Conservation (phyloP, 2,888 invertebrate species). For the Mystacides longicornis region DNA sequence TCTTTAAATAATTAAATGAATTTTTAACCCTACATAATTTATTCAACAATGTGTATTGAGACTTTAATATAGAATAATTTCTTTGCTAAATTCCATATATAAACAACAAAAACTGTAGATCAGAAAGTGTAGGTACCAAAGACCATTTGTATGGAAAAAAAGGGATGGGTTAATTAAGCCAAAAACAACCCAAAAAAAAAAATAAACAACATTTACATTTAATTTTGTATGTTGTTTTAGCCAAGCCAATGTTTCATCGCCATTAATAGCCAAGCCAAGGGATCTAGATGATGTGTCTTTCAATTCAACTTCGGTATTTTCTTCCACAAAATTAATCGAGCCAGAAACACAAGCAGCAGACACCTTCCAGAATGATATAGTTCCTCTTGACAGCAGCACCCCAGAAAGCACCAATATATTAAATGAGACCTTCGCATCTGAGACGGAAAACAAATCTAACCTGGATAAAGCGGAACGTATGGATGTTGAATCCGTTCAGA, state of each 20-base stretch:
- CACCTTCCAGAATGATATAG: neutral
- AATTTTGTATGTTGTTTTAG: too few species aligned
- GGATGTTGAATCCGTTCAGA: constrained; percentile 1
- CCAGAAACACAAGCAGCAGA: neutral
- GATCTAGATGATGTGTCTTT: constrained; percentile 11
- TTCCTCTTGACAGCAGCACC: neutral
- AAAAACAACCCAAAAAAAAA: too few species aligned
- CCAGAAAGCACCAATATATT: neutral
- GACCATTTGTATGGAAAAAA: too few species aligned
- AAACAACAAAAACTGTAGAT: too few species aligned
- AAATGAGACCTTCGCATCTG: constrained; percentile 7
- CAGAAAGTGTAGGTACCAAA: too few species aligned
- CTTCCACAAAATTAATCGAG: constrained; percentile 11
- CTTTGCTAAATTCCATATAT: too few species aligned
- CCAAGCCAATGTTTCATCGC: constrained; percentile 65
- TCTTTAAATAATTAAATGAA: too few species aligned
- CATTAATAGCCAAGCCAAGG: constrained; percentile 38
- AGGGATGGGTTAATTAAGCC: too few species aligned
- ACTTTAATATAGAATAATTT: too few species aligned
- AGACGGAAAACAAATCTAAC: neutral
- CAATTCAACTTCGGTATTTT: constrained; percentile 11
- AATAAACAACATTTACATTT: too few species aligned
- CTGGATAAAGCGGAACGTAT: constrained; percentile 5
- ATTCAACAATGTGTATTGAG: too few species aligned
- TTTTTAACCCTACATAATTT: too few species aligned